These are phyloP conservation scores for Drosophila virilis DNA, from an alignment of 1,140 invertebrate genomes.

Conservation along the genomic window DNA sequence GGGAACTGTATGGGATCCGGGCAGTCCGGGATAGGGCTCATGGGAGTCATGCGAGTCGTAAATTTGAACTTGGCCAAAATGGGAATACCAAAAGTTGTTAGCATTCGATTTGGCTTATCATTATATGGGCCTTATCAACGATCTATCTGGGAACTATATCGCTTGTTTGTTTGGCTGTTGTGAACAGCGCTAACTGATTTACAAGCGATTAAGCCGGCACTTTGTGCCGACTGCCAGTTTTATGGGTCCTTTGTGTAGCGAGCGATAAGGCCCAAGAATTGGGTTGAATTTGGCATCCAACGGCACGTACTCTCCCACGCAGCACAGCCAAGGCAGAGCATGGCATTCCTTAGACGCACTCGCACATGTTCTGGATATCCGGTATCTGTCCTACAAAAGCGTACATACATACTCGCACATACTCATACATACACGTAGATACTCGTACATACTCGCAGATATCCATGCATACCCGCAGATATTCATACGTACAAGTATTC, in stretches of 20 bases:
- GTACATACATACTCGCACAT: no score
- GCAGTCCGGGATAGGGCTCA: no score
- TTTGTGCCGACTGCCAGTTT: constrained; percentile 12
- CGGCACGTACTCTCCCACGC: constrained; percentile 36
- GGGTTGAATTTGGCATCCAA: not conserved
- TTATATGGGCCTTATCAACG: constrained; percentile 22
- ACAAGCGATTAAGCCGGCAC: constrained; percentile 60
- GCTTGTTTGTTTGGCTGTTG: constrained; percentile 17
- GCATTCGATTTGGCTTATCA: constrained; percentile 14
- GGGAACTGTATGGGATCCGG: no score
- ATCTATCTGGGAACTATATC: constrained; percentile 25
- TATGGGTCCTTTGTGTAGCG: not conserved
- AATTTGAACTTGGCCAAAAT: constrained; percentile 11
- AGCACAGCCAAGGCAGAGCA: not conserved
- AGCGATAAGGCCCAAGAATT: constrained; percentile 3
- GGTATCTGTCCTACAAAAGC: constrained; percentile 2
- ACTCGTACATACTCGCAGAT: no score
- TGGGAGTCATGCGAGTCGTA: no score
- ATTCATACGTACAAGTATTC: no score
- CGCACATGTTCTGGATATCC: constrained; percentile 5
- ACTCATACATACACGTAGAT: no score
- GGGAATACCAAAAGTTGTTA: not conserved
- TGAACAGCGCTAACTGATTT: constrained; percentile 57
- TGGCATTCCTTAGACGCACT: not conserved
- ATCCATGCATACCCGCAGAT: no score